Conservation (phyloP, 1,140 invertebrate species). For the Temnothorax longispinosus region DNA sequence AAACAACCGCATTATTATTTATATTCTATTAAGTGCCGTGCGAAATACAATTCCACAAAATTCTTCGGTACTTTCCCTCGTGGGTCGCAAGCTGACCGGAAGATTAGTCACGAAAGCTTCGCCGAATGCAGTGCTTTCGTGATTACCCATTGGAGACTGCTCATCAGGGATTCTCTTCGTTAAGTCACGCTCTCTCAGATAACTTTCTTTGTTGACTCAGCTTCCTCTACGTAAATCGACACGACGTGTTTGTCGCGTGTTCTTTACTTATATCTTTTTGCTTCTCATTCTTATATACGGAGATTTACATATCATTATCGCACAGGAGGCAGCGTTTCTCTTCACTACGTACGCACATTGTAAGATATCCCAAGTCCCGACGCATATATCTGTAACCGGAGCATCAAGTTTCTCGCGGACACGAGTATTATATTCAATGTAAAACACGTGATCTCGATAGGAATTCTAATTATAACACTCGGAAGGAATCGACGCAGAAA, state of each 20-base stretch:
- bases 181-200: conserved; percentile 20
- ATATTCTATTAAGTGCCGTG: neutral
- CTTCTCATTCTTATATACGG: neutral
- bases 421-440: neutral
- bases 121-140: neutral
- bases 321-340: neutral
- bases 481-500: neutral
- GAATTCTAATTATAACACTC: conserved; percentile 19
- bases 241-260: neutral
- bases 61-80: neutral
- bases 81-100: neutral
- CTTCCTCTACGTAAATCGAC: conserved; percentile 13
- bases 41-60: neutral
- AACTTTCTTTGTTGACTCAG: conserved; percentile 42
- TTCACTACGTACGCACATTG: neutral
- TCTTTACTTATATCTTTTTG: neutral
- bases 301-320: conserved; percentile 6
- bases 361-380: neutral
- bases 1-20: neutral
- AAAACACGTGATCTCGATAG: neutral
- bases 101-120: conserved; percentile 21
- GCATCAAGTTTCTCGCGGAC: neutral
- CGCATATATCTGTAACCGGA: neutral
- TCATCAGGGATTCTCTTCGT: conserved; percentile 9
- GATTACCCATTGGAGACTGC: neutral